A percentile compares a stretch with the other conserved stretches of the same genome.
Conservation (phyloP, 1,140 invertebrate species). For the Stegodyphus dumicola region DNA sequence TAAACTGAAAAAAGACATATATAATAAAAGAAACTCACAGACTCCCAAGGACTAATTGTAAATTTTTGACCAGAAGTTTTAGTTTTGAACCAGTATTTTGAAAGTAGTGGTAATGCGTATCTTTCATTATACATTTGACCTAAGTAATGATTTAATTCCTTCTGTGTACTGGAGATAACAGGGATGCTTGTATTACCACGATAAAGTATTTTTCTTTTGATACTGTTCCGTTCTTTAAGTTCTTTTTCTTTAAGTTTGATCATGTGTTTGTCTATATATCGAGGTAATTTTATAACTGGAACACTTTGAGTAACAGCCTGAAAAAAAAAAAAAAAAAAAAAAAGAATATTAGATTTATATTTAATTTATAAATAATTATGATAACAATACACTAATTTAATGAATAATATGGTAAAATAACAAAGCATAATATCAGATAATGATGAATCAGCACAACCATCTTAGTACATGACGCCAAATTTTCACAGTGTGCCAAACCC, state of each 20-base stretch:
- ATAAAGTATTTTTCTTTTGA: conserved; percentile 2
- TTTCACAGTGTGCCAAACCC: too few relatives aligned
- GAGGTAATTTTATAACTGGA: conserved; percentile 62
- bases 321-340: too few relatives aligned
- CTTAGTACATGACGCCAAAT: too few relatives aligned
- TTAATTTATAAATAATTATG: too few relatives aligned
- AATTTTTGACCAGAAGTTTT: conserved; percentile 62
- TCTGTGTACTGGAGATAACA: conserved; percentile 58
- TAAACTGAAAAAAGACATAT: too few relatives aligned
- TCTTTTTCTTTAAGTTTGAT: conserved; percentile 46
- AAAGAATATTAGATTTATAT: too few relatives aligned
- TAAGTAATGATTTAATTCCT: conserved; percentile 62
- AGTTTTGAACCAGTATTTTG: conserved; percentile 58
- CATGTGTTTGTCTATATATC: conserved; percentile 59
- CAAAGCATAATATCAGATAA: too few relatives aligned
- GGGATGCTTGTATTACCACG: conserved; percentile 52
- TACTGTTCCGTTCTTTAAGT: neutral
- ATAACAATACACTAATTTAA: too few relatives aligned
- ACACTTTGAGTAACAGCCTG: neutral
- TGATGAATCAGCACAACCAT: too few relatives aligned
- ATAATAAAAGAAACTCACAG: neutral
- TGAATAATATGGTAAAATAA: too few relatives aligned
- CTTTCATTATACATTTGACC: conserved; percentile 61
- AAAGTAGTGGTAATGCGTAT: conserved; percentile 57
- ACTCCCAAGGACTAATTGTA: conserved; percentile 33